Evolutionary conservation across 2,113 vertebrate genomes (phyloP), one percentile per base, ranked within the genome.

Genomic region (Elaphurus davidianus): DNA sequence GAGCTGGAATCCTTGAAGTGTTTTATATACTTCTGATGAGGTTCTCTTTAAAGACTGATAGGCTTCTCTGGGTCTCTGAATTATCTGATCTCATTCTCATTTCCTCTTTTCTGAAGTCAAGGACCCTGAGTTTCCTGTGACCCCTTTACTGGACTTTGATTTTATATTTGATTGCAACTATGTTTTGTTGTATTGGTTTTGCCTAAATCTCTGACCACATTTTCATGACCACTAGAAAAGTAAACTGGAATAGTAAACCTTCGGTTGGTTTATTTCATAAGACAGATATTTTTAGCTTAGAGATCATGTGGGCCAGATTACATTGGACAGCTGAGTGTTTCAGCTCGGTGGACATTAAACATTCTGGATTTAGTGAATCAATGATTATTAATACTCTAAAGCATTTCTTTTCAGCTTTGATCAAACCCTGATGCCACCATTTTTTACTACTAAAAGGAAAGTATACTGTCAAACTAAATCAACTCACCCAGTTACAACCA

Each of bases 331-430:
- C 74, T 92, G 93, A 95, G 10, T 47, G 23, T 78, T 33, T 82
- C 81, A 50, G 76, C 15, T 82, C 3, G 7, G 54, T 76, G 93
- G 79, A 67, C 43, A 50, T 25, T 60, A 40, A 88, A 88, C 11
- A 50, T 12, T 16, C 84, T 94, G 59, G 27, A 82, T 50, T 88
- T 90, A 78, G 30, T 85, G 57, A 96, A 83, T 81, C 25, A 74
- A 60, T 88, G 50, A 78, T 87, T 95, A 96, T 97, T 93, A 97
- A 91, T 71, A 96, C n/a, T 84, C 30, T 71, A 81, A 76, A 91
- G 82, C 3, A 23, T n/a, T 83, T 40, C 55, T 83, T 87, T 89
- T 84, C 83, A 52, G 50, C 71, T 87, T 88, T 82, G 43, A 91
- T 87, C 84, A 97, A 96, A 90, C 15, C 36, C 23, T 11, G 55